A percentile compares a stretch with the other conserved stretches of the same genome.
These are phyloP conservation scores for Siderastrea siderea DNA, from an alignment of 92 coral and sea anemone genomes.

Conservation along the genomic window DNA sequence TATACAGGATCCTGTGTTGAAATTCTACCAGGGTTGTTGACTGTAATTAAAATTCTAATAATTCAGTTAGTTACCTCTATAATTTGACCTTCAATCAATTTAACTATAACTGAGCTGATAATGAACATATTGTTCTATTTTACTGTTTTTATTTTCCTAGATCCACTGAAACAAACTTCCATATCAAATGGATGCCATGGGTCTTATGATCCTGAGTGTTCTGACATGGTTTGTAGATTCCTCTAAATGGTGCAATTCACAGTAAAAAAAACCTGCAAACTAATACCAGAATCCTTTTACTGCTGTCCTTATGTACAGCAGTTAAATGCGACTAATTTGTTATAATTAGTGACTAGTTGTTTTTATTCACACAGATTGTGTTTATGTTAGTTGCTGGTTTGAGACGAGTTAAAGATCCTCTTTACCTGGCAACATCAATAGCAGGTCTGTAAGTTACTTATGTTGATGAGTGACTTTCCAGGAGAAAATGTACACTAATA, in stretches of 20 bases:
- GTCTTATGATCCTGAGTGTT: background rate
- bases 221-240: constrained; percentile 24
- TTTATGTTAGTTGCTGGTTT: constrained; percentile 95
- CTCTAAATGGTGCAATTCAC: background rate
- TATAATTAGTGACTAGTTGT: background rate
- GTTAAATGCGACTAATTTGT: background rate
- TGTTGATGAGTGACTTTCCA: background rate
- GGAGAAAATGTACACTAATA: background rate
- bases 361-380: constrained; percentile 60
- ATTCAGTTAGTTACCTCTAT: too few relatives aligned
- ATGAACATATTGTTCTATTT: background rate
- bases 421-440: constrained; percentile 74
- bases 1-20: too few relatives aligned
- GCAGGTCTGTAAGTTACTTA: constrained; percentile 70
- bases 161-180: background rate
- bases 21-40: too few relatives aligned
- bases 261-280: background rate
- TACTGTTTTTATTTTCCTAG: background rate
- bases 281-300: background rate
- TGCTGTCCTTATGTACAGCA: too few relatives aligned
- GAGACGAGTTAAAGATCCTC: constrained; percentile 92
- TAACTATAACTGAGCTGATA: too few relatives aligned
- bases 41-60: too few relatives aligned
- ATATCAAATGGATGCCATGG: background rate
- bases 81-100: too few relatives aligned